Evolutionary conservation across 2,113 vertebrate genomes (phyloP), one percentile per base, ranked within the genome.

Genomic region (Saguinus midas): DNA sequence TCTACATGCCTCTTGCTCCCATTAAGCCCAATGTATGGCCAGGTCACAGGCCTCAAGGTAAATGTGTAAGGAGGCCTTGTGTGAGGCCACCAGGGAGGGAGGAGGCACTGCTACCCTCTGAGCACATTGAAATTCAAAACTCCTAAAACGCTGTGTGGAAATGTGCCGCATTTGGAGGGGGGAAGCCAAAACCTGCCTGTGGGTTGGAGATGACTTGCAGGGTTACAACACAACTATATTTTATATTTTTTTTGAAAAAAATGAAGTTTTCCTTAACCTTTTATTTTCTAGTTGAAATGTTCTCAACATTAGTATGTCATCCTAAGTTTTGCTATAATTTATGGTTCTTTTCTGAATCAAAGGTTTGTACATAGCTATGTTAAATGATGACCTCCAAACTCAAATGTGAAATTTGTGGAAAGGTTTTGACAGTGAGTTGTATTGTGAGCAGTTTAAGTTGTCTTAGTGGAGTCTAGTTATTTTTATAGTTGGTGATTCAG

Each of bases 311-410:
- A 50, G 14, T 18, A 58, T 50, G 58, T 61, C 73, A 57, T 82
- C n/a, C 66, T 96, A 57, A 37, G 18, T 86, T 89, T 95, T 75
- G 3, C 52, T 89, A 23, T 55, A 81, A 87, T 40, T 70, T 81
- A 82, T 84, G 35, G 3, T 52, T 48, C 58, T 88, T 96, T 91
- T 88, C 70, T 58, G 78, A 88, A 75, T 95, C 40, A 78, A 75
- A 79, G 72, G 16, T 55, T 95, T 86, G 57, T 81, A 66, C 21
- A 27, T 40, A 45, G 25, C 52, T 92, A 25, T 83, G 12, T 87
- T 83, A 84, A 87, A 93, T 72, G 61, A 70, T n/a, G 73, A 48
- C 11, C 17, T 90, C 75, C 66, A 82, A 82, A 92, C 55, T 82
- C 45, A 73, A 82, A 79, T n/a, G 27, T 58, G 94, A 50, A 58